Conservation (phyloP, 2,888 invertebrate genomes). For the Dicroscelio sp. region DNA sequence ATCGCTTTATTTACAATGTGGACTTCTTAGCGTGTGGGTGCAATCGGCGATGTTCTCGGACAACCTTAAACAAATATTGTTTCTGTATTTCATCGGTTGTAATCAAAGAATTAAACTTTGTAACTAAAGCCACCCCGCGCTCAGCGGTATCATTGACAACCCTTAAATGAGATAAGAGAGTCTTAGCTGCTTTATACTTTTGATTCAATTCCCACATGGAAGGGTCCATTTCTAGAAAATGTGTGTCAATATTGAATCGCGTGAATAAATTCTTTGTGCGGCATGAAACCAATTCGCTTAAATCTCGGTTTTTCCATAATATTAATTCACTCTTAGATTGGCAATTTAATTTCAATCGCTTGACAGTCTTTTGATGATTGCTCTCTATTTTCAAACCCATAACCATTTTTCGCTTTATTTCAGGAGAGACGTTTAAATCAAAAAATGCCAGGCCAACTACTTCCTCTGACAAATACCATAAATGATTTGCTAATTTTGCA, state of each 20-base stretch:
- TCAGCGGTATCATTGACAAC: conserved; percentile 11
- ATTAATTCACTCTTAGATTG: not conserved
- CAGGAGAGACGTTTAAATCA: not conserved
- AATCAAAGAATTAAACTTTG: not conserved
- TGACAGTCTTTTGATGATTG: not conserved
- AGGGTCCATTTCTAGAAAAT: not conserved
- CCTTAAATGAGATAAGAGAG: not conserved
- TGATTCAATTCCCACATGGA: not conserved
- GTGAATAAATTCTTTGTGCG: not conserved
- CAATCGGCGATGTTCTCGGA: not conserved
- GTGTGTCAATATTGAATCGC: not conserved
- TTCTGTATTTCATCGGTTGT: not conserved
- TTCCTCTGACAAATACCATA: not conserved
- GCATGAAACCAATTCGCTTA: not conserved
- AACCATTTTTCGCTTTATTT: conserved; percentile 4
- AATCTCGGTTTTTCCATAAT: not conserved
- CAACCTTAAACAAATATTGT: not conserved
- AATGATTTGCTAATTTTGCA: not conserved
- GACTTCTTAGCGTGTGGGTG: not conserved
- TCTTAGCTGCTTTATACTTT: not conserved
- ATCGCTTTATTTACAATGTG: not conserved
- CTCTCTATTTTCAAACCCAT: not conserved
- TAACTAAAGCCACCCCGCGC: not conserved
- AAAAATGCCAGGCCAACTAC: not conserved
- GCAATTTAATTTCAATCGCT: not conserved